phyloP scores from a whole-genome alignment of 1,140 invertebrate species.

The Lordiphosa mommai region DNA sequence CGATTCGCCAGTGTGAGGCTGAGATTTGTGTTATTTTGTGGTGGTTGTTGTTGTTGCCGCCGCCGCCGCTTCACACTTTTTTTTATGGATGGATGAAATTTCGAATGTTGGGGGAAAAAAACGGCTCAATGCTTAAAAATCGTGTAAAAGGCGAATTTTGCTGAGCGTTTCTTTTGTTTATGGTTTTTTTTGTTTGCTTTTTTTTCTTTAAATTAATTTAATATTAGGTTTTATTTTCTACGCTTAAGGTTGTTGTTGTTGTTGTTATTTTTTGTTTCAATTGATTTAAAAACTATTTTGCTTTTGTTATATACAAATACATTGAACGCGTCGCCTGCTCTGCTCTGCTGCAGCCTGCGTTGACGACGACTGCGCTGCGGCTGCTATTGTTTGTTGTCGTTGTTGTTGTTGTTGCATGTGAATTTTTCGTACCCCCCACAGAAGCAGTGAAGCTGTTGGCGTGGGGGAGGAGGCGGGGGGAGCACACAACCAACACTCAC shows the following conservation, averaged over 20 bases:
- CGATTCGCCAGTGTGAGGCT: conserved; percentile 73
- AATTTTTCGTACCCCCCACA: conserved; percentile 45
- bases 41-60: conserved; percentile 28
- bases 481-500: conserved; percentile 9
- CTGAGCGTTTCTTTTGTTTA: conserved; percentile 42
- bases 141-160: conserved; percentile 71
- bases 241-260: conserved; percentile 17
- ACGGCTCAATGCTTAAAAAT: conserved; percentile 53
- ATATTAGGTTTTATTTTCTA: neutral
- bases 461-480: conserved; percentile 11
- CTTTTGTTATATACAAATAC: conserved; percentile 31
- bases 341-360: neutral
- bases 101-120: conserved; percentile 18
- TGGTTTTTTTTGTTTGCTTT: conserved; percentile 7
- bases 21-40: conserved; percentile 25
- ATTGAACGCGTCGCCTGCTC: conserved; percentile 28
- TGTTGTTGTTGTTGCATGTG: conserved; percentile 47
- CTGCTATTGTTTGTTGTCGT: conserved; percentile 31
- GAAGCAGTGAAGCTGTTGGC: conserved; percentile 13
- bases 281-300: conserved; percentile 58
- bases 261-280: conserved; percentile 27
- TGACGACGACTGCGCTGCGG: neutral
- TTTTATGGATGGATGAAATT: conserved; percentile 33
- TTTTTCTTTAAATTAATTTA: conserved; percentile 4
- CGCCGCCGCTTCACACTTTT: conserved; percentile 1